Conservation (phyloP, 2,113 vertebrate genomes). For the Spilogale gracilis region DNA sequence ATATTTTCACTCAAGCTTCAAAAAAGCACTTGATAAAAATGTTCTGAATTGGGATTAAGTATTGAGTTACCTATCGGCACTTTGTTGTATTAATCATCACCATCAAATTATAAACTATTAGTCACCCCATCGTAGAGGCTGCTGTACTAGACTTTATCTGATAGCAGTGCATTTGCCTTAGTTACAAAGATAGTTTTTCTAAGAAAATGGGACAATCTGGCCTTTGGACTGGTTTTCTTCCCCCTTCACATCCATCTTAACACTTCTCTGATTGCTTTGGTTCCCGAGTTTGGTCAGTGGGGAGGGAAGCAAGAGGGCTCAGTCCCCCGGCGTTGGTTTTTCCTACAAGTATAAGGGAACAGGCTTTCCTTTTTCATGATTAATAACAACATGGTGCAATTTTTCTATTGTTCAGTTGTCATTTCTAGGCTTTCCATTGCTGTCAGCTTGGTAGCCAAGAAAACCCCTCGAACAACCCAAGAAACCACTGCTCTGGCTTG, state of each 20-base stretch:
- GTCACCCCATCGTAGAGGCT: background rate
- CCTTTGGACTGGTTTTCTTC: background rate
- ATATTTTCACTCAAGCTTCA: background rate
- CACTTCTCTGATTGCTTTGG: background rate
- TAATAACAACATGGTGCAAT: constrained; percentile 62
- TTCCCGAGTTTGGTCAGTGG: background rate
- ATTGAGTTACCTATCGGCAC: background rate
- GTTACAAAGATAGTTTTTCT: background rate
- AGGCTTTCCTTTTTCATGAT: constrained; percentile 27
- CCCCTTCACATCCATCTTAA: background rate
- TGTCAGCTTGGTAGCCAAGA: constrained; percentile 46
- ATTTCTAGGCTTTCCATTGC: constrained; percentile 60
- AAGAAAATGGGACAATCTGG: constrained; percentile 31
- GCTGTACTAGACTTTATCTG: background rate
- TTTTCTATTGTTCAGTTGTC: constrained; percentile 65
- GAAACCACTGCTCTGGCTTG: constrained; percentile 47
- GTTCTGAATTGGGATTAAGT: background rate
- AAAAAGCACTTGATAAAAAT: constrained; percentile 33
- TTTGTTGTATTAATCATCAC: constrained; percentile 8
- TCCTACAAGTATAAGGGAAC: constrained; percentile 6
- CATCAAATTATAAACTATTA: constrained; percentile 28
- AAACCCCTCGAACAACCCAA: background rate
- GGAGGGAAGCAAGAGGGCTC: background rate
- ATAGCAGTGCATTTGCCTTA: background rate
- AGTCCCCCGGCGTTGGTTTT: background rate